These are phyloP conservation scores for Spea multiplicata DNA, from an alignment of 2,113 vertebrate species.

Conservation along the genomic window DNA sequence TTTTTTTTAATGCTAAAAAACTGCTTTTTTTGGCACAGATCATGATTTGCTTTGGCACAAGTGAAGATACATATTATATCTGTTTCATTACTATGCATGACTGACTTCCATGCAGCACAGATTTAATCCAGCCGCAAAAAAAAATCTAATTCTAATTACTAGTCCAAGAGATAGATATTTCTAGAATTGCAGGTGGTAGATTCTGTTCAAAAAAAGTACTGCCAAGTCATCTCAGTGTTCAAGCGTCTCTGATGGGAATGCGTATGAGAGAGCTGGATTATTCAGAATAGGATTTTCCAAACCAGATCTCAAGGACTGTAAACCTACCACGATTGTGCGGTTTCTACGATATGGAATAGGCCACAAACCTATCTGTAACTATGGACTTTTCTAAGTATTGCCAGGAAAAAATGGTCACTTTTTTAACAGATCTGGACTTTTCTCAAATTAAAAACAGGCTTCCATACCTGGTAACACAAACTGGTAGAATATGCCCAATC, in stretches of 20 bases:
- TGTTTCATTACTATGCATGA: slow-evolving; percentile 46
- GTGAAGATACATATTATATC: slow-evolving; percentile 26
- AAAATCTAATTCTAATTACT: slow-evolving; percentile 49
- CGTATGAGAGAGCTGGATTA: neutral
- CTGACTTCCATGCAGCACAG: slow-evolving; percentile 42
- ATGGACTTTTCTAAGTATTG: too few relatives aligned
- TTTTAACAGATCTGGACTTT: too few relatives aligned
- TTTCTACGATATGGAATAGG: too few relatives aligned
- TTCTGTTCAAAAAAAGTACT: slow-evolving; percentile 1
- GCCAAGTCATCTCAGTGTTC: neutral
- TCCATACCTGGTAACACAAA: too few relatives aligned
- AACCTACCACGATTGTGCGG: too few relatives aligned
- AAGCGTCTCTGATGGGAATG: neutral
- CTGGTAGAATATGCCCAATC: too few relatives aligned
- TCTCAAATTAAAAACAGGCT: too few relatives aligned
- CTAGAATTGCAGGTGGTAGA: slow-evolving; percentile 47
- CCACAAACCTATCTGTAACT: too few relatives aligned
- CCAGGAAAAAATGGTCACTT: too few relatives aligned
- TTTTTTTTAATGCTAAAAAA: neutral
- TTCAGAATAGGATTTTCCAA: too few relatives aligned
- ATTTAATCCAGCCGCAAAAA: slow-evolving; percentile 42
- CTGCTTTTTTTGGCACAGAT: neutral
- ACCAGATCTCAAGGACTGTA: too few relatives aligned
- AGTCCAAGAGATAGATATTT: slow-evolving; percentile 39
- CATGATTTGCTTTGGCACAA: slow-evolving; percentile 22